Evolutionary conservation across 2,888 invertebrate genomes (phyloP).

Genomic region (Hyles lineata): DNA sequence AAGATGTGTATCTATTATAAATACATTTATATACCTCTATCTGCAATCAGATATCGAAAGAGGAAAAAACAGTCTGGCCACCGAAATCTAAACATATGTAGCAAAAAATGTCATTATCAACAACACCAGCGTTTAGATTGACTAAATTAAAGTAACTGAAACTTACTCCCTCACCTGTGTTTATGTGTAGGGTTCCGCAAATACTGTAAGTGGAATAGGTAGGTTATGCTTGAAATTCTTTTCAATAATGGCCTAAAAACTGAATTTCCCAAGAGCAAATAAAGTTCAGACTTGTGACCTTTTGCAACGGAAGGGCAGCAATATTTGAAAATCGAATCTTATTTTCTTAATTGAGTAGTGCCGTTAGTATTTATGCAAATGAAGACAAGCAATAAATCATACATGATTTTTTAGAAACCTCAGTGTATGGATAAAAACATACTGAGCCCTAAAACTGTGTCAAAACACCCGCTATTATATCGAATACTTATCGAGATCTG

Average conservation of each 20-base stretch:
- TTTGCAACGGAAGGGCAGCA: too few relatives aligned
- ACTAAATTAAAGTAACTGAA: conserved; percentile 34
- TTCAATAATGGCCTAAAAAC: too few relatives aligned
- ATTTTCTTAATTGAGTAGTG: not conserved
- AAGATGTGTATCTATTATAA: conserved; percentile 26
- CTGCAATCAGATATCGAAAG: not conserved
- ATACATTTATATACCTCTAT: conserved; percentile 16
- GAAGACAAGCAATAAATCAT: not conserved
- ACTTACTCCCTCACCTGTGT: conserved; percentile 28
- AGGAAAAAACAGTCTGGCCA: conserved; percentile 37
- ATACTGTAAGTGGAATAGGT: not conserved
- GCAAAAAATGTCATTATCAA: conserved; percentile 59
- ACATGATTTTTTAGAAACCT: not conserved
- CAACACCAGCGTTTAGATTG: conserved; percentile 48
- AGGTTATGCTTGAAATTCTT: too few relatives aligned
- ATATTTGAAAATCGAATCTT: not conserved
- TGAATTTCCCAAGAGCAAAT: too few relatives aligned
- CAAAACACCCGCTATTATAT: conserved; percentile 58
- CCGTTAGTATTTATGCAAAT: not conserved
- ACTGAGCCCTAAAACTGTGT: conserved; percentile 51
- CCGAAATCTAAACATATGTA: conserved; percentile 49
- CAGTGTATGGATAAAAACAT: not conserved
- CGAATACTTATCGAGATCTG: conserved; percentile 55
- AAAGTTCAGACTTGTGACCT: too few relatives aligned
- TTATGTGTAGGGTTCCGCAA: conserved; percentile 7